phyloP scores from a whole-genome alignment of 2,113 vertebrate species.

The Sminthopsis crassicaudata region DNA sequence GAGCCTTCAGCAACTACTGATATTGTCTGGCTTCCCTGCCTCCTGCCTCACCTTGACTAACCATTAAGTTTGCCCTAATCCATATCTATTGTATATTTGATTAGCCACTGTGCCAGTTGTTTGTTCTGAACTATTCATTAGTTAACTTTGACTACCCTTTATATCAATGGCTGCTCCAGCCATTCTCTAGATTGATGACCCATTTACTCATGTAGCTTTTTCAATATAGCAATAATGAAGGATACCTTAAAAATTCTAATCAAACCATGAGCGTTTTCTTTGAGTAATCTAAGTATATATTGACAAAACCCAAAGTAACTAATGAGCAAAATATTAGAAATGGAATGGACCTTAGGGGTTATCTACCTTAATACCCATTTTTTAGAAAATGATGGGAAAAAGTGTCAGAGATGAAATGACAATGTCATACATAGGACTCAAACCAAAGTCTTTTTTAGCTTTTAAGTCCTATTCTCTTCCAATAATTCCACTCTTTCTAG shows the following conservation, averaged over 20 bases:
- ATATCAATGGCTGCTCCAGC: not conserved
- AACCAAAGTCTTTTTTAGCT: not conserved
- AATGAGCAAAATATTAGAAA: not conserved
- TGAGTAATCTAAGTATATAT: not conserved
- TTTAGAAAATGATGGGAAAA: not conserved
- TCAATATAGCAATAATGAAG: not conserved
- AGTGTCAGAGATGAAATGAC: not conserved
- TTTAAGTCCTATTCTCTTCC: not conserved
- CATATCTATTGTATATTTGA: not conserved
- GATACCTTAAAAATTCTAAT: not conserved
- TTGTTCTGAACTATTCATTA: not conserved
- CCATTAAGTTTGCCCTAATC: not conserved
- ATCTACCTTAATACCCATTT: not conserved
- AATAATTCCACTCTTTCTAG: not conserved
- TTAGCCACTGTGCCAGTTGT: not conserved
- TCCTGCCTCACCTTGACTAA: not conserved
- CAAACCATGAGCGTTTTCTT: not conserved
- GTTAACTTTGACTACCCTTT: not conserved
- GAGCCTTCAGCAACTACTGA: not conserved
- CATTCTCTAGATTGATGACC: not conserved
- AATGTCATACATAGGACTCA: not conserved
- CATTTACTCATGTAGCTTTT: not conserved
- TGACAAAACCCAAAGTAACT: not conserved
- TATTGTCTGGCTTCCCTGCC: not conserved
- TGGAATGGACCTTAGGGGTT: not conserved